Evolutionary conservation across 2,888 invertebrate genomes (phyloP).

Genomic region (Agriopis leucophaearia): DNA sequence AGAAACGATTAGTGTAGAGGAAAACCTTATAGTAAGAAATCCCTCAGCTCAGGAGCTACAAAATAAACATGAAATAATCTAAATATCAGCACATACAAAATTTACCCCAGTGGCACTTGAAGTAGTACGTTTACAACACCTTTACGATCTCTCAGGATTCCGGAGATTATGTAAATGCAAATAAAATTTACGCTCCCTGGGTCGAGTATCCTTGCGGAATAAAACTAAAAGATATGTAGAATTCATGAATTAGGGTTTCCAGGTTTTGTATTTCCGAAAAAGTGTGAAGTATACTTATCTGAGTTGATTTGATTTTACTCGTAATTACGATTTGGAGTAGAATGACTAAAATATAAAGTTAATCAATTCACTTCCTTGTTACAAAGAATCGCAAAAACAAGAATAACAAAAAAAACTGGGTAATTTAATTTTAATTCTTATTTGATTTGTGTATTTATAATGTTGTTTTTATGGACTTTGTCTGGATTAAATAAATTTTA

Average conservation of each 20-base stretch:
- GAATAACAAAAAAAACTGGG: background rate
- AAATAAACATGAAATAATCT: slow-evolving; percentile 8
- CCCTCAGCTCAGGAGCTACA: background rate
- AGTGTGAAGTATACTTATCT: no score
- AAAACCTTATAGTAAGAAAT: background rate
- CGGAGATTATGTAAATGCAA: slow-evolving; percentile 35
- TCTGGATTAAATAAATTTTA: no score
- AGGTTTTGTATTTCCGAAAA: no score
- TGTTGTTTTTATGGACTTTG: no score
- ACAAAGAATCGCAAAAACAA: background rate
- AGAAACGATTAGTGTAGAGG: background rate
- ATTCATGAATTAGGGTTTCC: background rate
- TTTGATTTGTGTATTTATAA: no score
- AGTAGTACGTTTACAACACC: slow-evolving; percentile 41
- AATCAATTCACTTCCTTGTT: background rate
- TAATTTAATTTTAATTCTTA: no score
- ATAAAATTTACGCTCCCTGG: slow-evolving; percentile 44
- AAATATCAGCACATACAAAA: slow-evolving; percentile 11
- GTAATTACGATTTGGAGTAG: background rate
- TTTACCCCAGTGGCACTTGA: slow-evolving; percentile 9
- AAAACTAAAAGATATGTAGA: slow-evolving; percentile 20
- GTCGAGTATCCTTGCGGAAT: slow-evolving; percentile 25
- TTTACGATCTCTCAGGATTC: slow-evolving; percentile 42
- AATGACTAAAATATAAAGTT: background rate
- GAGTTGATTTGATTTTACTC: background rate